Conservation (phyloP, 2,113 vertebrate species). For the Sporophila hypoxantha region DNA sequence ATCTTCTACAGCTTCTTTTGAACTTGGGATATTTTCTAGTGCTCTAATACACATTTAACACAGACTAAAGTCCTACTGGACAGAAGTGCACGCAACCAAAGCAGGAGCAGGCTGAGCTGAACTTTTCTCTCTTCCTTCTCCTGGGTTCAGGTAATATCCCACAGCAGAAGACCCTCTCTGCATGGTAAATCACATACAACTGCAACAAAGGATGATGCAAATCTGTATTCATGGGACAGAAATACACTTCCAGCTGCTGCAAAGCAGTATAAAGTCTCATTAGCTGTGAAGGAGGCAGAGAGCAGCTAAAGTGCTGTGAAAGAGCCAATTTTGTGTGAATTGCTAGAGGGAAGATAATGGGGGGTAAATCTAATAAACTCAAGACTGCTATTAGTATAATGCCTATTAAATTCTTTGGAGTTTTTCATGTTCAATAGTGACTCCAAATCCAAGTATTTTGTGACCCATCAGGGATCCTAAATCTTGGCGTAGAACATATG, state of each 20-base stretch:
- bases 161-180: not conserved
- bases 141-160: not conserved
- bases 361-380: not conserved
- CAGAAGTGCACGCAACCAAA: not conserved
- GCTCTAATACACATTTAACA: not conserved
- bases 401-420: not conserved
- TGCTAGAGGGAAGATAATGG: not conserved
- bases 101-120: not conserved
- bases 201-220: not conserved
- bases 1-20: not conserved
- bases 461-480: not conserved
- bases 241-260: not conserved
- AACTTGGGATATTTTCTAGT: not conserved
- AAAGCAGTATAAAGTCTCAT: not conserved
- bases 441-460: not conserved
- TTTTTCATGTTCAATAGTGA: not conserved
- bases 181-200: not conserved
- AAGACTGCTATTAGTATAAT: not conserved
- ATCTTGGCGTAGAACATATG: not conserved
- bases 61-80: not conserved
- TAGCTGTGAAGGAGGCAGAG: not conserved
- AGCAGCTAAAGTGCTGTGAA: not conserved
- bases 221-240: not conserved
- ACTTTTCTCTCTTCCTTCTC: not conserved
- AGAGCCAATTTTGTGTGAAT: not conserved